A percentile compares a stretch with the other conserved stretches of the same genome.
Conservation (phyloP, 2,797 vertebrate genomes). For the Rallus crepitans region DNA sequence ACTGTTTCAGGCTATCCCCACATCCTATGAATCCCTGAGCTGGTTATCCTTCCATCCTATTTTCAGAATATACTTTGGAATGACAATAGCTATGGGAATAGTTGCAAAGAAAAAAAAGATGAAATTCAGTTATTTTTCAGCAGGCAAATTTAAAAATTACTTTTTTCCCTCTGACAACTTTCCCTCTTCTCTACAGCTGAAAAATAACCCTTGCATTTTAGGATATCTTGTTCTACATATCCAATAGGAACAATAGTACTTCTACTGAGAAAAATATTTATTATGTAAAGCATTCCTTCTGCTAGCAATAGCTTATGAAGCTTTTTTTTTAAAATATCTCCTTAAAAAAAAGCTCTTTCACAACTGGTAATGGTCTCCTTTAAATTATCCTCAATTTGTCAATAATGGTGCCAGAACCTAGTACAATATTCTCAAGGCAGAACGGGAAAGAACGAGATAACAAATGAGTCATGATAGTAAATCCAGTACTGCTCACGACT, state of each 20-base stretch:
- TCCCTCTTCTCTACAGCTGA: background rate
- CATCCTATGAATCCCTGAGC: background rate
- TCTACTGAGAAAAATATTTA: background rate
- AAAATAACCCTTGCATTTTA: background rate
- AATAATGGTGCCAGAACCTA: slow-evolving; percentile 23
- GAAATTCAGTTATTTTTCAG: background rate
- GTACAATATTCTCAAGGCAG: slow-evolving; percentile 1
- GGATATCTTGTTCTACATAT: background rate
- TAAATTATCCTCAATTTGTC: slow-evolving; percentile 39
- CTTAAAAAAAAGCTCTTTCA: slow-evolving; percentile 1
- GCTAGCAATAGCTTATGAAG: background rate
- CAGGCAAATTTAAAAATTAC: background rate
- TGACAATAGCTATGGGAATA: background rate
- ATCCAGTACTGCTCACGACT: slow-evolving; percentile 35
- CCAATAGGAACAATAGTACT: background rate
- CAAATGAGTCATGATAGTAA: slow-evolving; percentile 64
- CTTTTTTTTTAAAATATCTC: background rate
- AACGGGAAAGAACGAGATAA: slow-evolving; percentile 61
- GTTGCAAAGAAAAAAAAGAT: background rate
- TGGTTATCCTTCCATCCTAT: background rate
- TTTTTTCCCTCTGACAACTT: background rate
- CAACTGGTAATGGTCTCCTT: background rate
- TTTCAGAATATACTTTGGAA: background rate
- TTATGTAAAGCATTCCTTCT: background rate
- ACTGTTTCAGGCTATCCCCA: background rate